Conservation (phyloP, 1,140 invertebrate genomes). For the Copidosoma floridanum region DNA sequence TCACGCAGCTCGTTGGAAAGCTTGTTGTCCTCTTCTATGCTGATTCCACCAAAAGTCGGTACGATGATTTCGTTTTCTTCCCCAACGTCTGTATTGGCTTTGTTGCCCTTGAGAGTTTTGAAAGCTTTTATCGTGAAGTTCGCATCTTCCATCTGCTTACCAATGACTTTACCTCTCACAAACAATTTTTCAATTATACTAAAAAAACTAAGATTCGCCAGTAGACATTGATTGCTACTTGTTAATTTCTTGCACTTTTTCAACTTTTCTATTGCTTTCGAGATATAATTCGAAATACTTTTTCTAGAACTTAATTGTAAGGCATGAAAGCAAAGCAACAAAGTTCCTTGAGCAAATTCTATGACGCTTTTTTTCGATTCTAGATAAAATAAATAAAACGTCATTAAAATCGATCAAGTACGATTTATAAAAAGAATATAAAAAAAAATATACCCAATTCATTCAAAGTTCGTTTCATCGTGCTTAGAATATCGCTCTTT, state of each 20-base stretch:
- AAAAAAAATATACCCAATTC: conserved; percentile 20
- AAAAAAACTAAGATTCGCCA: conserved; percentile 43
- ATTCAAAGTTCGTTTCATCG: conserved; percentile 12
- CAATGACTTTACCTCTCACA: conserved; percentile 32
- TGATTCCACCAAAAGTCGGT: conserved; percentile 44
- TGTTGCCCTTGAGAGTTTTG: conserved; percentile 17
- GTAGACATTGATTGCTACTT: conserved; percentile 25
- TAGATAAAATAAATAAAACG: neutral
- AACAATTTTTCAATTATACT: conserved; percentile 34
- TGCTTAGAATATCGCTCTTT: neutral
- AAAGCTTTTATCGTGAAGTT: conserved; percentile 32
- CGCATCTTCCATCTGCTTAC: conserved; percentile 36
- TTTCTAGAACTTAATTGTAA: conserved; percentile 24
- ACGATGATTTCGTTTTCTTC: conserved; percentile 34
- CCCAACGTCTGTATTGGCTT: conserved; percentile 15
- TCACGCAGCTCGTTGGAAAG: conserved; percentile 31
- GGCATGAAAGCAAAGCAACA: conserved; percentile 40
- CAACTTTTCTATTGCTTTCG: conserved; percentile 32
- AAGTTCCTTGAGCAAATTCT: conserved; percentile 36
- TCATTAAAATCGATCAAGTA: neutral
- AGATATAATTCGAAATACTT: conserved; percentile 30
- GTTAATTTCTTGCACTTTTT: conserved; percentile 18
- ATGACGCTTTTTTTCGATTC: conserved; percentile 25
- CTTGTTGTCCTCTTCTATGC: conserved; percentile 36
- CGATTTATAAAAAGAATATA: neutral